Base-by-base conservation (phyloP, 2,888 invertebrate species). In the Mythimna vitellina region DNA sequence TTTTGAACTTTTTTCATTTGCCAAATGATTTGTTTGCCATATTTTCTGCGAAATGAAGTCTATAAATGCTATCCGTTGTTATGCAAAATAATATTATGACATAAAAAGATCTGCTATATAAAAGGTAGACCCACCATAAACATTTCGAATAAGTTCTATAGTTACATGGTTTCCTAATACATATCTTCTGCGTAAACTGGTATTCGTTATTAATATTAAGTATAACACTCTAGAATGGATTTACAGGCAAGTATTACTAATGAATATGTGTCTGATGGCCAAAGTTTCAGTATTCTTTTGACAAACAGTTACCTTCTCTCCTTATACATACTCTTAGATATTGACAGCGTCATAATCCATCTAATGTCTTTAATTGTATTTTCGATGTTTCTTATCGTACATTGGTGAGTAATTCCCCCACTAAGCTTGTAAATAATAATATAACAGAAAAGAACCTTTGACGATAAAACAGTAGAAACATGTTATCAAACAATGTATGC, bases 401-500 rank as follows among this genome's bases (percentile, higher is more conserved):
- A 20, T 66, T 57, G 29, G 20, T 42, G 53, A 8, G 17, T 67
- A 66, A 70, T 53, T 65, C 29, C 42, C 35, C 56, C 46, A 42
- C 25, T 69, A 58, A 22, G 57, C 32, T 70, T 72, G 54, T 69
- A 73, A 72, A 80, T 58, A 70, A 80, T 72, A 60, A 49, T 53
- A 65, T 49, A 57, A 46, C 49, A 60, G 49, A 22, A 29, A 54
- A 35, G 51, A 63, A 70, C 17, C n/a, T 38, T 64, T 38, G 60
- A 67, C 35, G 22, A 49, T 75, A 73, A 17, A 9, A 29, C 20
- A 53, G 58, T 46, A 12, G 14, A 49, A 58, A 66, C 14, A 53
- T 78, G 42, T 54, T 51, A 70, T 74, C 49, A 79, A 79, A 70
- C 74, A 75, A 64, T 70, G 25, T 32, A 38, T 68, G 42, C 58